Conservation (phyloP, 2,797 vertebrate genomes). For the Centropyge bicolor region DNA sequence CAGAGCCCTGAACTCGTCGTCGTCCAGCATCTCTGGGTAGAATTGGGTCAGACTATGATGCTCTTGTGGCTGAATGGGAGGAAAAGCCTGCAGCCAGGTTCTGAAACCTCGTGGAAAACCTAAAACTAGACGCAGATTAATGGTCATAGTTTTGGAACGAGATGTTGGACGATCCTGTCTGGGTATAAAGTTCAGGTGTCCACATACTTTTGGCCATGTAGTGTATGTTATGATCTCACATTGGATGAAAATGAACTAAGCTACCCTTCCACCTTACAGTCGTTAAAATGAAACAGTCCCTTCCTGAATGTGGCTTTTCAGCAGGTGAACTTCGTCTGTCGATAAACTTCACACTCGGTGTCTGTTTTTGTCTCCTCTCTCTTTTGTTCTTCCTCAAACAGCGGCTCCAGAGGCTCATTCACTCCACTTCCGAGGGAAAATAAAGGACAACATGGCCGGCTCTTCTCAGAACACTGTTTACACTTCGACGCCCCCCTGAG, state of each 20-base stretch:
- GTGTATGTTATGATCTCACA: background rate
- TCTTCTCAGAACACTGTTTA: constrained; percentile 50
- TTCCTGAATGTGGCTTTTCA: background rate
- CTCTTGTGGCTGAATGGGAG: background rate
- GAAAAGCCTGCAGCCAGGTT: background rate
- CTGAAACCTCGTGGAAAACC: background rate
- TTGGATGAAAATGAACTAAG: background rate
- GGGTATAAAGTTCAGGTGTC: background rate
- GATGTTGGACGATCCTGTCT: background rate
- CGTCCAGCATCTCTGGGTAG: background rate
- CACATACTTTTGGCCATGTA: background rate
- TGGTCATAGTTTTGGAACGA: background rate
- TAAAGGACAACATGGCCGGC: constrained; percentile 43
- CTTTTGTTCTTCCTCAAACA: constrained; percentile 62
- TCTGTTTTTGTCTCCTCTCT: constrained; percentile 48
- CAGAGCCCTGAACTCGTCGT: too few relatives aligned
- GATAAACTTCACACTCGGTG: constrained; percentile 25
- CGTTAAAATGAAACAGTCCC: background rate
- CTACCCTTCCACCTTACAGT: background rate
- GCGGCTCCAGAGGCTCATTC: constrained; percentile 37
- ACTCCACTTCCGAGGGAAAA: constrained; percentile 58
- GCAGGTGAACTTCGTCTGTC: constrained; percentile 39
- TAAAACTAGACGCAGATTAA: background rate
- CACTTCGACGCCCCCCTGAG: constrained; percentile 52
- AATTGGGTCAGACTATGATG: too few relatives aligned